Evolutionary conservation across 2,888 invertebrate genomes (phyloP), one percentile per base, ranked within the genome.

Genomic region (Pristionchus maxplancki): DNA sequence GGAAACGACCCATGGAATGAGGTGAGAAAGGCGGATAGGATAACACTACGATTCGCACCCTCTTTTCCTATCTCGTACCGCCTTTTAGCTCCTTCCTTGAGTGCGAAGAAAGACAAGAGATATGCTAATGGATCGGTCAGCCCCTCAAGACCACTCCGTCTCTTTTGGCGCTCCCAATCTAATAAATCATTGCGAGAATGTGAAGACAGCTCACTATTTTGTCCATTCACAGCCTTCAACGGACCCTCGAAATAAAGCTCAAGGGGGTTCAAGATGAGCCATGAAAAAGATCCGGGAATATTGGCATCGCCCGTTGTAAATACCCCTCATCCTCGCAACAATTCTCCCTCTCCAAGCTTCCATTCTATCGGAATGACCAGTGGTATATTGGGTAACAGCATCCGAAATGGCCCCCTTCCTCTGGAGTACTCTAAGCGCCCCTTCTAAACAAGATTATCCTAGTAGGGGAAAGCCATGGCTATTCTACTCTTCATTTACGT

Each of bases 131-230:
- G 37, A 15, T 15, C 34, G 11, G 40, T 28, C 34, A 31, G 20
- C 50, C 86, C 71, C 86, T 71, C 31, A 34, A 50, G 71, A 50
- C 86, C 86, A 48, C 71, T 87, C 50, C 58, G 86, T 87, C 50
- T 67, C 48, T 71, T 87, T n/a, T 40, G 20, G 4, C 86, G 20
- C 50, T 85, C 85, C 44, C 86, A 6, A 20, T 11, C 34, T 50
- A 71, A 78, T 87, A 87, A 58, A 87, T 87, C 86, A 87, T 67
- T 28, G 48, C 13, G 37, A 31, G 58, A 17, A 40, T 24, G 31
- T 15, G 58, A 37, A 53, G 86, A 87, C 86, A 71, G 86, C 67
- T 86, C 40, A 28, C 50, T 24, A 20, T 28, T 64, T 37, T 34
- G 40, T 8, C 40, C 48, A 3, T 50, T 28, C 53, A 13, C 48